Conservation (phyloP, 1,140 invertebrate genomes). For the Agrypnia vestita region DNA sequence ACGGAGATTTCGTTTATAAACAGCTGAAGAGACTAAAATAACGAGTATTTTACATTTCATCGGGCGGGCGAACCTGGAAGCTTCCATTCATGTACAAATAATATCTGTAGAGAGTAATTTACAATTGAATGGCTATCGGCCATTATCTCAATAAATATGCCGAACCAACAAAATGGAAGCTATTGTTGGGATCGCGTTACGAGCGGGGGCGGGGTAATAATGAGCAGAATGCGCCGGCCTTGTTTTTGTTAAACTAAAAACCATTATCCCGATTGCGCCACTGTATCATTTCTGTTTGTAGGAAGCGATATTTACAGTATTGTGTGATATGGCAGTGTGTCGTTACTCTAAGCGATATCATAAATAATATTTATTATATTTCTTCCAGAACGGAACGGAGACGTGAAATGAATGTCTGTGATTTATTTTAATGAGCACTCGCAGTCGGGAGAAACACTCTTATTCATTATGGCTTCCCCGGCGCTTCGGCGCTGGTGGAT, state of each 20-base stretch:
- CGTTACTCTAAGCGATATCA: slow-evolving; percentile 36
- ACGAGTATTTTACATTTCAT: too few relatives aligned
- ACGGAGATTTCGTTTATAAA: neutral
- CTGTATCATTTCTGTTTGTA: slow-evolving; percentile 21
- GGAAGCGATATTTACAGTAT: slow-evolving; percentile 20
- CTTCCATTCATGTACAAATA: neutral
- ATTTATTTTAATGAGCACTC: slow-evolving; percentile 50
- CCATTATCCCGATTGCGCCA: slow-evolving; percentile 30
- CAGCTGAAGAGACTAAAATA: neutral
- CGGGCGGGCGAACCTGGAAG: neutral
- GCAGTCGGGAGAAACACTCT: slow-evolving; percentile 43
- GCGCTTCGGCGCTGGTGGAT: slow-evolving; percentile 23
- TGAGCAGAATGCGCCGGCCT: slow-evolving; percentile 4
- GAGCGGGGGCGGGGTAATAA: neutral
- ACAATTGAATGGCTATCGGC: slow-evolving; percentile 17
- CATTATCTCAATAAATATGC: slow-evolving; percentile 28
- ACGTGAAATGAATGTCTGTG: slow-evolving; percentile 47
- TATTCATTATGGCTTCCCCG: slow-evolving; percentile 46
- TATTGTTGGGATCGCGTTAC: slow-evolving; percentile 10
- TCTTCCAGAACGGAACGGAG: slow-evolving; percentile 43
- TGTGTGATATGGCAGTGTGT: slow-evolving; percentile 41
- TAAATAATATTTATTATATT: slow-evolving; percentile 49
- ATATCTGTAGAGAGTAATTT: slow-evolving; percentile 8
- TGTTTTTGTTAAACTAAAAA: slow-evolving; percentile 25
- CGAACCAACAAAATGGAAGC: slow-evolving; percentile 7